Percentiles rank a stretch among this genome's conserved stretches.
These are phyloP conservation scores for Cryptoprocta ferox DNA, from an alignment of 2,797 vertebrate species.

Conservation along the genomic window DNA sequence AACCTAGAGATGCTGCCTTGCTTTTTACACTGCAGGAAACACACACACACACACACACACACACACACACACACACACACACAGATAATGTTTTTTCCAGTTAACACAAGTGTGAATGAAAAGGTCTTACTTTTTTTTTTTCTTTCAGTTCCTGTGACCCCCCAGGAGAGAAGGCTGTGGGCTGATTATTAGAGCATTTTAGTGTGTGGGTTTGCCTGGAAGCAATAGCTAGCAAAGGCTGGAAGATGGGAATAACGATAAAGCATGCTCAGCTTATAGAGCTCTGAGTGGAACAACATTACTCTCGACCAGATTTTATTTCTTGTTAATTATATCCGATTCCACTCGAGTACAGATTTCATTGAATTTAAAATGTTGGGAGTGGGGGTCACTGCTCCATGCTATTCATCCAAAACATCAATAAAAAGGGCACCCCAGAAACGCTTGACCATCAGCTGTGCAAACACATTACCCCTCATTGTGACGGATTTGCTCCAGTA, in stretches of 20 bases:
- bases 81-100: conserved; percentile 13
- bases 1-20: neutral
- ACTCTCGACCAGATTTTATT: neutral
- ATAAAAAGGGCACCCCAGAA: conserved; percentile 50
- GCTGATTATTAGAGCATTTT: conserved; percentile 67
- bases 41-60: neutral
- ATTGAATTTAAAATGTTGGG: conserved; percentile 59
- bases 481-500: conserved; percentile 18
- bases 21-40: neutral
- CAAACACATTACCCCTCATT: conserved; percentile 47
- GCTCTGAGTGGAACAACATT: conserved; percentile 42
- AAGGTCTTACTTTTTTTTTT: conserved; percentile 47
- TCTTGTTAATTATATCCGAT: conserved; percentile 65
- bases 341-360: conserved; percentile 10
- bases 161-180: conserved; percentile 34
- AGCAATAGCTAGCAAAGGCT: conserved; percentile 13
- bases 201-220: conserved; percentile 56
- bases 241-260: neutral
- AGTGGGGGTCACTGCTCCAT: conserved; percentile 14
- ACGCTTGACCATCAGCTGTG: neutral
- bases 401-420: conserved; percentile 33
- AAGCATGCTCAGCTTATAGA: conserved; percentile 11
- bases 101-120: conserved; percentile 31
- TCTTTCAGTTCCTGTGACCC: neutral
- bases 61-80: neutral